Base-by-base conservation (phyloP, 2,797 vertebrate genomes). In the Cynopterus sphinx region DNA sequence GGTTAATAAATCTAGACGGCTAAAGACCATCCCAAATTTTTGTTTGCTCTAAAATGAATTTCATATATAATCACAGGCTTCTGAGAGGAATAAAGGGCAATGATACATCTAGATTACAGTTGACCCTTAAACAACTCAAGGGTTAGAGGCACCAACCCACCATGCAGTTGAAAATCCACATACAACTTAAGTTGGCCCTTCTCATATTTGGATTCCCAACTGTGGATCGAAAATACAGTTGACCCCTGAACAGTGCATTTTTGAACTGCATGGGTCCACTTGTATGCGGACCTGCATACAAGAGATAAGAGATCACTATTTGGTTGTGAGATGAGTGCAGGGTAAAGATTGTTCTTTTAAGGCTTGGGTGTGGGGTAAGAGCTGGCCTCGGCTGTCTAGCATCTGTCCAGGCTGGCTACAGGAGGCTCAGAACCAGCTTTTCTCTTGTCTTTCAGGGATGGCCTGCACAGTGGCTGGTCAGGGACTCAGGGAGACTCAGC, bases 401-500 rank as follows among this genome's bases (percentile, higher is more conserved):
- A 15, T 5, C 53, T 22, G 61, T 22, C 15, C 7, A 43, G 53
- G 24, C n/a, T 75, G 65, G 41, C 70, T 59, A 5, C 16, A 21
- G 15, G 79, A 89, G 33, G n/a, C 39, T 82, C 0, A 21, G 51
- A 13, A 90, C 74, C 95, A 90, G 77, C 0, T 70, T 90, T 28
- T 96, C 57, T 90, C 86, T 83, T 95, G 74, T 88, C 75, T 98
- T 98, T 61, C 97, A 99, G 99, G 78, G 99, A 99, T 95, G 98
- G 99, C 22, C 98, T 99, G 57, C 99, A 99, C 97, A 99, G 98
- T 74, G 99, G 99, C 98, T 99, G 99, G 99, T 99, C 99, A 10
- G 99, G 99, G 96, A 99, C 99, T 98, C 99, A 99, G 98, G 99
- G 99, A 31, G 99, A 99, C 97, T 99, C 99, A 0, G 99, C 99